phyloP scores from a whole-genome alignment of 2,888 invertebrate genomes.

The Drosophila birchii region DNA sequence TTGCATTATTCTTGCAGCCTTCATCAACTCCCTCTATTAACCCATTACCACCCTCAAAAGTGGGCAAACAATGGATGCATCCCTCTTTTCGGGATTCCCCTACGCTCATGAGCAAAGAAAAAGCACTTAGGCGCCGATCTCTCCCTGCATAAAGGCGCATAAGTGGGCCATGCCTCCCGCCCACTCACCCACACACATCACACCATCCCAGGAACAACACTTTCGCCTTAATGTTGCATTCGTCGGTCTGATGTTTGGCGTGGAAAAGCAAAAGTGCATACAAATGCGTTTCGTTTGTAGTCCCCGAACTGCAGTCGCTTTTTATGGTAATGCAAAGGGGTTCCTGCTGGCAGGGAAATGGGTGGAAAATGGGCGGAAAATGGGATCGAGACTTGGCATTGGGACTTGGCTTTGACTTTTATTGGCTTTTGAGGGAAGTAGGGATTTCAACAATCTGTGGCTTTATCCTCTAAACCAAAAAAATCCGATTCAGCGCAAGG shows the following conservation, averaged over 20 bases:
- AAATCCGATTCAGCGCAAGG: not conserved
- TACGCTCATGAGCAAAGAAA: slow-evolving; percentile 41
- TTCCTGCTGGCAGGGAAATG: slow-evolving; percentile 13
- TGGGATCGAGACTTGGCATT: slow-evolving; percentile 45
- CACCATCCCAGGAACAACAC: slow-evolving; percentile 39
- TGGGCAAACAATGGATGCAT: slow-evolving; percentile 56
- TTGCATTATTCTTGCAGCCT: not conserved
- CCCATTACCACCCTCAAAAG: slow-evolving; percentile 22
- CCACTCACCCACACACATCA: not conserved
- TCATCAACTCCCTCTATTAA: not conserved
- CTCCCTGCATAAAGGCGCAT: slow-evolving; percentile 52
- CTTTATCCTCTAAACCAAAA: slow-evolving; percentile 3
- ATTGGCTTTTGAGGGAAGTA: slow-evolving; percentile 27
- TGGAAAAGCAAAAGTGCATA: slow-evolving; percentile 65
- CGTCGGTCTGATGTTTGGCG: slow-evolving; percentile 45
- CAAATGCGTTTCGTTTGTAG: slow-evolving; percentile 73
- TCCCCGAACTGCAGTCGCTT: slow-evolving; percentile 48
- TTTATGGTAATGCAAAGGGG: slow-evolving; percentile 67
- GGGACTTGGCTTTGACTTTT: slow-evolving; percentile 45
- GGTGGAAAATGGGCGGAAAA: slow-evolving; percentile 21
- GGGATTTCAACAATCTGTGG: slow-evolving; percentile 16
- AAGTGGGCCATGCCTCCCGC: slow-evolving; percentile 19
- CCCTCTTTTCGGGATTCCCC: slow-evolving; percentile 18
- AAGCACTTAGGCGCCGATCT: slow-evolving; percentile 65
- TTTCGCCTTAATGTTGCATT: slow-evolving; percentile 63